Conservation (phyloP, 2,113 vertebrate species). For the Taxidea taxus region DNA sequence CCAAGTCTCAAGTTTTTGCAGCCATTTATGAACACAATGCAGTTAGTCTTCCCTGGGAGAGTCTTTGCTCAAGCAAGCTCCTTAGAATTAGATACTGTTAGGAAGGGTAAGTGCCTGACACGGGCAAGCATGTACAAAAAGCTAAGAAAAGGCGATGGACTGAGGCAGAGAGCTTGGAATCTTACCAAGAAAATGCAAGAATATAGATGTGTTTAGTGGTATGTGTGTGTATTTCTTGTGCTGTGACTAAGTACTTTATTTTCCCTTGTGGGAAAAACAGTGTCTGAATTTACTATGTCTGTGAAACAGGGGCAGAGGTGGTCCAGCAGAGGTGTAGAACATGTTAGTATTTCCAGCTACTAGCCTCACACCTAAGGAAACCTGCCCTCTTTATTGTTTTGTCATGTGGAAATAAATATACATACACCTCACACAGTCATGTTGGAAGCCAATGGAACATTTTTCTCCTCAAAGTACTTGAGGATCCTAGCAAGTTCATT, state of each 20-base stretch:
- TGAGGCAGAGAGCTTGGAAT: not conserved
- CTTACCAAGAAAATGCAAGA: not conserved
- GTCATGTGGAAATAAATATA: not conserved
- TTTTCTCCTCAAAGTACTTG: not conserved
- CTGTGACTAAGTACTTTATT: not conserved
- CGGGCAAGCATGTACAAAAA: not conserved
- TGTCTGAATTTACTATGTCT: not conserved
- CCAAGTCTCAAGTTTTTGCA: not conserved
- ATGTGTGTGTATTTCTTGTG: not conserved
- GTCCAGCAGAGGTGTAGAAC: not conserved
- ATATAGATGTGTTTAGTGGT: not conserved
- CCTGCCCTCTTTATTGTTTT: not conserved
- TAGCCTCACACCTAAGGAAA: not conserved
- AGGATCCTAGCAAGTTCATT: not conserved
- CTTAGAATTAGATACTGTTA: not conserved
- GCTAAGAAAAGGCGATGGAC: too few species aligned
- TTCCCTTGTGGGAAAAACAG: not conserved
- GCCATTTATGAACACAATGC: not conserved
- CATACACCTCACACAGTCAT: not conserved
- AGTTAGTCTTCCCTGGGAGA: not conserved
- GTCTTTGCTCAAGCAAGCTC: not conserved
- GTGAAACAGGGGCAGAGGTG: rapidly evolving
- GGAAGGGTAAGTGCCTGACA: not conserved
- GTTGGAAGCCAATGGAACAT: not conserved
- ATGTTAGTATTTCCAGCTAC: not conserved